Evolutionary conservation across 1,140 invertebrate species (phyloP).

Genomic region (Zaprionus gabonicus): DNA sequence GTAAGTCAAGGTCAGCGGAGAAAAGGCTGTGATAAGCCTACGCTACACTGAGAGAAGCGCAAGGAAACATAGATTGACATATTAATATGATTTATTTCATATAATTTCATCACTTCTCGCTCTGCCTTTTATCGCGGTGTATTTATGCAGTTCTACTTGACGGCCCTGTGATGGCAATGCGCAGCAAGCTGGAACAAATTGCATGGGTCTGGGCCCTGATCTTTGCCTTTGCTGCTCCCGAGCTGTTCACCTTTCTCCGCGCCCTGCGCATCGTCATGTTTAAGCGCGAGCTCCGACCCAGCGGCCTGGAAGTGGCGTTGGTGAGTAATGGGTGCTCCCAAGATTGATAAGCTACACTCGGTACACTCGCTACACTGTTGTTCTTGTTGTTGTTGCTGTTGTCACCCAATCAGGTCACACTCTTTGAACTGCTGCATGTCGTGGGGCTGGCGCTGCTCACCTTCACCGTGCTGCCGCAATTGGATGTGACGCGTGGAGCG

Average conservation of each 20-base stretch:
- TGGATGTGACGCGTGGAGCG: constrained; percentile 95
- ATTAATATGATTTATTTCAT: not conserved
- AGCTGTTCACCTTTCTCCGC: constrained; percentile 93
- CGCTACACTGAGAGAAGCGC: not conserved
- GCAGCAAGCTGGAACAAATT: constrained; percentile 89
- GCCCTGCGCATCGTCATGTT: constrained; percentile 94
- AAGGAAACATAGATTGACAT: not conserved
- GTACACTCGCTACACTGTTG: constrained; percentile 53
- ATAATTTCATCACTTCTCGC: not conserved
- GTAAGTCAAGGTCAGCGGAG: constrained; percentile 57
- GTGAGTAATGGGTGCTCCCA: constrained; percentile 82
- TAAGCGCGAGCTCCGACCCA: constrained; percentile 86
- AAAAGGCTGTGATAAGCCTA: not conserved
- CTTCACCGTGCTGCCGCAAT: constrained; percentile 93
- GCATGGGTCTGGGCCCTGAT: constrained; percentile 96
- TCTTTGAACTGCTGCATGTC: constrained; percentile 94
- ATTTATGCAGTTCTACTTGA: constrained; percentile 43
- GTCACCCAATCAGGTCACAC: constrained; percentile 77
- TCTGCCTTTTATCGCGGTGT: not conserved
- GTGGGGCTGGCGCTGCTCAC: constrained; percentile 94
- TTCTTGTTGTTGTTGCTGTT: constrained; percentile 2
- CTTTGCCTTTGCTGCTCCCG: constrained; percentile 93
- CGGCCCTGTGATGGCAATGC: constrained; percentile 49
- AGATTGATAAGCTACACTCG: constrained; percentile 85
- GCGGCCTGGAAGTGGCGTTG: constrained; percentile 84